Evolutionary conservation across 1,140 invertebrate species (phyloP), one percentile per base, ranked within the genome.

Genomic region (Lordiphosa clarofinis): DNA sequence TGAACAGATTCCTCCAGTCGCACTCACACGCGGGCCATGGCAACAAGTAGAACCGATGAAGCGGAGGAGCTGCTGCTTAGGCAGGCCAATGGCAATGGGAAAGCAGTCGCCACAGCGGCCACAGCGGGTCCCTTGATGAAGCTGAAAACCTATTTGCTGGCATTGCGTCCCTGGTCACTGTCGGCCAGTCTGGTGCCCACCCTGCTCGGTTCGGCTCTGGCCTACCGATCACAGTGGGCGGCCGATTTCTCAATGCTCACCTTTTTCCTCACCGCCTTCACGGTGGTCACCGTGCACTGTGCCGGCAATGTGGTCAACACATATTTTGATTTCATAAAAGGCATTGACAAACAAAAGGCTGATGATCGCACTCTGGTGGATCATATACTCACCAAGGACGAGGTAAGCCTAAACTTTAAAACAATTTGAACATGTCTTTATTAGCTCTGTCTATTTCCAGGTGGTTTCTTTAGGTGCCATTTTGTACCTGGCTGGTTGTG

Each of bases 261-360:
- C 3, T 92, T 97, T 54, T 71, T 97, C 6, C 90, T 97, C 0
- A 97, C 96, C 1, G 90, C 96, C 15, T 92, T 96, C 40, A 97
- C 96, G 1, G 93, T 97, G 5, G 90, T 98, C 46, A 96, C 95
- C 10, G 97, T 98, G 2, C 97, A 98, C 89, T 96, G 96, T 44
- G 97, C 97, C 52, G 97, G 97, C 35, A 98, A 98, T 90, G 93
- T 98, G n/a, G 97, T 99, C 1, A 98, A 99, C 87, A 98, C 97
- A 0, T 98, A 98, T 89, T 98, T 94, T 88, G 97, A 98, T 90
- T 99, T 96, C 88, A 92, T 96, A 5, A 96, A 96, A 90, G 97
- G 97, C 28, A 96, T 98, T 38, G 97, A 98, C 86, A 95, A 94
- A 86, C 92, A 95, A 49, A 96, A 96, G 90, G 96, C 95, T 73